phyloP scores from a whole-genome alignment of 2,113 vertebrate species.

The Tragelaphus buxtoni region DNA sequence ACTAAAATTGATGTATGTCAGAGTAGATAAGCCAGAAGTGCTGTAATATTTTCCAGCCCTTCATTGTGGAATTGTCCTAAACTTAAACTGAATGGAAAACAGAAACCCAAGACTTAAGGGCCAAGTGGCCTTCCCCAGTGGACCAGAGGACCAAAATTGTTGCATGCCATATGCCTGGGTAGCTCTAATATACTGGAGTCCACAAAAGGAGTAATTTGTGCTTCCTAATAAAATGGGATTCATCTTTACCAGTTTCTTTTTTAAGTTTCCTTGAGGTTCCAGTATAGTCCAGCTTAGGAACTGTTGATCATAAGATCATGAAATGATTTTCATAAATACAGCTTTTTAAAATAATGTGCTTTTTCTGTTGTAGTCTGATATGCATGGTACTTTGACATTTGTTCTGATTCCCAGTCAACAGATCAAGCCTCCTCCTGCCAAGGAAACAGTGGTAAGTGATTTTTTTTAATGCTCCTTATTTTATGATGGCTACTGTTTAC shows the following conservation, averaged over 20 bases:
- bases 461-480: neutral
- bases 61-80: neutral
- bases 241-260: neutral
- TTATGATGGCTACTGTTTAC: neutral
- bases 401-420: conserved; percentile 94
- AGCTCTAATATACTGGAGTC: neutral
- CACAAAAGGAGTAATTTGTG: neutral
- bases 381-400: conserved; percentile 96
- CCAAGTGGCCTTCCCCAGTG: neutral
- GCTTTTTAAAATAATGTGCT: conserved; percentile 18
- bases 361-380: conserved; percentile 87
- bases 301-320: neutral
- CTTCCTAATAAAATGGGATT: neutral
- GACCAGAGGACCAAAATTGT: neutral
- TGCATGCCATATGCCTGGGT: neutral
- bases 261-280: neutral
- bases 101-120: neutral
- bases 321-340: neutral
- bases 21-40: neutral
- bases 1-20: neutral
- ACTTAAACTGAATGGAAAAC: neutral
- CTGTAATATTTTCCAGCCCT: neutral
- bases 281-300: conserved; percentile 2
- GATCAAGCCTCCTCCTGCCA: conserved; percentile 85
- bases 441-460: conserved; percentile 93